A percentile compares a stretch with the other conserved stretches of the same genome.
phyloP scores from a whole-genome alignment of 2,113 vertebrate species.

The Toxotes jaculatrix region DNA sequence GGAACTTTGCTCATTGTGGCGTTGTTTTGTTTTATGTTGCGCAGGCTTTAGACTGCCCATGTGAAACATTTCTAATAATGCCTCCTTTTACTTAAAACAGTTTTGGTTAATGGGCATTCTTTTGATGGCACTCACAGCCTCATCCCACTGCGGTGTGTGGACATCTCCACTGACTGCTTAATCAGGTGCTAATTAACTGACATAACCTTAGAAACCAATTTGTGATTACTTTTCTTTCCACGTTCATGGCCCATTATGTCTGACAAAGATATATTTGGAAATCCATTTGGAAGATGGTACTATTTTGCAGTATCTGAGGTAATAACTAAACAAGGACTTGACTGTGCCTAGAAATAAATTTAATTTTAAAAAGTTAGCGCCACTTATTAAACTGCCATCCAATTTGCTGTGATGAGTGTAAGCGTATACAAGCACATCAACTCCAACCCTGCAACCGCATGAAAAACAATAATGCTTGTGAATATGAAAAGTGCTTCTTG shows the following conservation, averaged over 20 bases:
- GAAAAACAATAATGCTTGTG: constrained; percentile 26
- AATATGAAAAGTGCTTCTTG: constrained; percentile 42
- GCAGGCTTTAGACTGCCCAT: neutral
- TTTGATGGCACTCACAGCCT: constrained; percentile 21
- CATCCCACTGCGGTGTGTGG: constrained; percentile 40
- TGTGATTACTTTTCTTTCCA: constrained; percentile 50
- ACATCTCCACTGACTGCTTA: constrained; percentile 66
- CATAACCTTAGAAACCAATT: constrained; percentile 56
- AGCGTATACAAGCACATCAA: constrained; percentile 25
- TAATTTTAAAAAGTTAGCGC: constrained; percentile 41
- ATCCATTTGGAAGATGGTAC: constrained; percentile 40
- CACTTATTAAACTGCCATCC: constrained; percentile 43
- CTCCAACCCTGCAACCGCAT: constrained; percentile 3
- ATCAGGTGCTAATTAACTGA: constrained; percentile 74
- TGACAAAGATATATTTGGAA: constrained; percentile 65
- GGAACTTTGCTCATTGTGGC: neutral
- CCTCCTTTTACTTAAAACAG: neutral
- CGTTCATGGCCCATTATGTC: constrained; percentile 56
- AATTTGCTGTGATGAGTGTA: constrained; percentile 32
- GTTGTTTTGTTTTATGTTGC: constrained; percentile 7
- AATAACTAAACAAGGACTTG: constrained; percentile 45
- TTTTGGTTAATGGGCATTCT: constrained; percentile 14
- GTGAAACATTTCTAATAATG: constrained; percentile 8
- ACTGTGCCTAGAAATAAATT: constrained; percentile 41
- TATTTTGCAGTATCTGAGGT: constrained; percentile 20